A percentile compares a stretch with the other conserved stretches of the same genome.
Evolutionary conservation across 2,797 vertebrate species (phyloP).

Genomic region (Chelmon rostratus): DNA sequence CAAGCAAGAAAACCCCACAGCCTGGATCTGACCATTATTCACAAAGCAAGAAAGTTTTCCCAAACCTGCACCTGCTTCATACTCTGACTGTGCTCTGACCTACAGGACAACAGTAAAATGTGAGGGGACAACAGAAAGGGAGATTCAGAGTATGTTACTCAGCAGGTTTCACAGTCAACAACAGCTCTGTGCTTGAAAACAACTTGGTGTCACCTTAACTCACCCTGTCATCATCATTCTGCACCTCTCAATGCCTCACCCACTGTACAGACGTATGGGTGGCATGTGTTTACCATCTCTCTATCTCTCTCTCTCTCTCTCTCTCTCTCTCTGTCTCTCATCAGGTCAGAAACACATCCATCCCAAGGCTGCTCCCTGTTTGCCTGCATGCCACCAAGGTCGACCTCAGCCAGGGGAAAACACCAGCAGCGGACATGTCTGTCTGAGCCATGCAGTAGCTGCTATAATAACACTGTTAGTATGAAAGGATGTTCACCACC

Average conservation of each 20-base stretch:
- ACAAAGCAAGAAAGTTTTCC: neutral
- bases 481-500: neutral
- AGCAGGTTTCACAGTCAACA: conserved; percentile 32
- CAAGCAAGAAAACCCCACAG: neutral
- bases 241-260: conserved; percentile 18
- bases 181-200: conserved; percentile 39
- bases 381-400: conserved; percentile 60
- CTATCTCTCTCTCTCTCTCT: neutral
- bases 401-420: conserved; percentile 36
- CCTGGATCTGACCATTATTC: neutral
- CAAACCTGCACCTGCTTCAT: neutral
- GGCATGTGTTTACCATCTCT: conserved; percentile 64
- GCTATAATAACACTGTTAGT: neutral
- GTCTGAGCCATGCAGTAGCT: neutral
- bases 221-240: conserved; percentile 22
- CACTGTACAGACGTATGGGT: neutral
- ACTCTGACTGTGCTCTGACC: neutral
- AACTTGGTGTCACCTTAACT: conserved; percentile 27
- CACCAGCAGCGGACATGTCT: conserved; percentile 30
- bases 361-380: conserved; percentile 54
- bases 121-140: neutral
- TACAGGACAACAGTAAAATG: neutral
- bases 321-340: conserved; percentile 8
- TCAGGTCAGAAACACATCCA: conserved; percentile 30
- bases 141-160: neutral